Evolutionary conservation across 2,888 invertebrate genomes (phyloP).

Genomic region (Alentia gelatinosa): DNA sequence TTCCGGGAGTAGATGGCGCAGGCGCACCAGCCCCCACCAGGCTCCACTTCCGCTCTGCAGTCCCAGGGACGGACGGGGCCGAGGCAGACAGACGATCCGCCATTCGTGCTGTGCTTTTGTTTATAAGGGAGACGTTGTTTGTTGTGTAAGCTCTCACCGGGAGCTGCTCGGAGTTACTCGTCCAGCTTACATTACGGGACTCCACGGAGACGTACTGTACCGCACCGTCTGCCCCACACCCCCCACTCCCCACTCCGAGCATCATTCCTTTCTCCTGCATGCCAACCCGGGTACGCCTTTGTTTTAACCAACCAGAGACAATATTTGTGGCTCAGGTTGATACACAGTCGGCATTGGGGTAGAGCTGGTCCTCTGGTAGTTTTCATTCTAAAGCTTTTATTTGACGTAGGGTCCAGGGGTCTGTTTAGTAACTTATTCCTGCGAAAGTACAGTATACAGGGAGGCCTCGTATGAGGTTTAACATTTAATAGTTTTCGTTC

Average conservation of each 20-base stretch:
- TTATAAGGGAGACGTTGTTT: background rate
- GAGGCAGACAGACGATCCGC: background rate
- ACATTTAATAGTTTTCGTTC: too few relatives aligned
- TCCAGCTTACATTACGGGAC: too few relatives aligned
- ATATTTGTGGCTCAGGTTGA: background rate
- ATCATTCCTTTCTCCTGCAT: background rate
- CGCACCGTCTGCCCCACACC: background rate
- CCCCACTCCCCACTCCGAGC: background rate
- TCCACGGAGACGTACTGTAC: too few relatives aligned
- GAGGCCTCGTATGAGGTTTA: too few relatives aligned
- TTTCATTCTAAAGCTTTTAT: too few relatives aligned
- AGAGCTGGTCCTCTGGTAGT: too few relatives aligned
- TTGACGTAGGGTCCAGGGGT: too few relatives aligned
- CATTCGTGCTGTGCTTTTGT: background rate
- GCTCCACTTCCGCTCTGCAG: background rate
- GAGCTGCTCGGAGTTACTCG: background rate
- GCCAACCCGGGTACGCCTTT: background rate
- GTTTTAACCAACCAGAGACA: background rate
- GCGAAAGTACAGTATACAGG: too few relatives aligned
- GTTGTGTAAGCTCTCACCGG: background rate
- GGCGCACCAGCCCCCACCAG: background rate
- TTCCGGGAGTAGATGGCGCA: too few relatives aligned
- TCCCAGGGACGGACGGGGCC: background rate
- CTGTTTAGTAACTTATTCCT: too few relatives aligned
- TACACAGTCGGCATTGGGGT: too few relatives aligned